Evolutionary conservation across 1,140 invertebrate species (phyloP).

Genomic region (Carposina sasakii): DNA sequence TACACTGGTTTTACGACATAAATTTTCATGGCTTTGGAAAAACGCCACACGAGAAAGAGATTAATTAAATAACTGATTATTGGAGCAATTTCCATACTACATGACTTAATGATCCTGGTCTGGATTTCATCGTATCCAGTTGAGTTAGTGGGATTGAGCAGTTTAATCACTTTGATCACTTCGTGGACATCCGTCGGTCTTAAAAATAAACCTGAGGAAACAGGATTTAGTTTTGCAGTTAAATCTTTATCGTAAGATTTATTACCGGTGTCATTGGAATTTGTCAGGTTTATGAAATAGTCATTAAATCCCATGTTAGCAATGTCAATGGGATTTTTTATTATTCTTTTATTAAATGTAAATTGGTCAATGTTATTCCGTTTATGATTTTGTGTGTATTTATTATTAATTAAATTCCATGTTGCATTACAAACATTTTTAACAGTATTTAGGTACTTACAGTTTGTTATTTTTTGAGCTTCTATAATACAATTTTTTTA

Average conservation of each 20-base stretch:
- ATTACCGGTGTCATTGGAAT: background rate
- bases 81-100: background rate
- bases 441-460: background rate
- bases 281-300: constrained; percentile 3
- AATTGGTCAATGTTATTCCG: background rate
- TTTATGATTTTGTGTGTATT: background rate
- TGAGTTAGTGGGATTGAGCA: background rate
- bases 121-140: constrained; percentile 2
- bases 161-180: background rate
- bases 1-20: constrained; percentile 1
- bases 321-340: background rate
- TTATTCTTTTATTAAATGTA: background rate
- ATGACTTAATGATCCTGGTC: constrained; percentile 2
- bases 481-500: background rate
- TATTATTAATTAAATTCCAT: constrained; percentile 5
- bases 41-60: background rate
- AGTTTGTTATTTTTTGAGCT: constrained; percentile 6
- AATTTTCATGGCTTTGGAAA: constrained; percentile 1
- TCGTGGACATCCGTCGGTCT: background rate
- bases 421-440: constrained; percentile 4
- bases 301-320: constrained; percentile 5
- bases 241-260: background rate
- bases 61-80: constrained; percentile 1
- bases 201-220: background rate
- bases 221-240: background rate